Evolutionary conservation across 2,797 vertebrate species (phyloP).

Genomic region (Lacerta viridis): DNA sequence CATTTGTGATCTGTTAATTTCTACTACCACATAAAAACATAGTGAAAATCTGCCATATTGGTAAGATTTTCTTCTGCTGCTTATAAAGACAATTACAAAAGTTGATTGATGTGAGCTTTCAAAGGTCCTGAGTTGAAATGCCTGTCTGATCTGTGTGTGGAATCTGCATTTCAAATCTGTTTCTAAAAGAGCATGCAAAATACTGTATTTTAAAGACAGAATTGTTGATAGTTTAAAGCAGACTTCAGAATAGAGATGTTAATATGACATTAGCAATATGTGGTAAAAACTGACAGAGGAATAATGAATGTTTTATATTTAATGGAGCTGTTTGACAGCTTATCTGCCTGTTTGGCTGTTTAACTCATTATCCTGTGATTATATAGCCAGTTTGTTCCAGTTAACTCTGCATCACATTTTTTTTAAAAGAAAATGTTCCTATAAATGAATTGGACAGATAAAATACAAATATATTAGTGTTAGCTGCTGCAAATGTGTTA

Average conservation of each 20-base stretch:
- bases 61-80: slow-evolving; percentile 56
- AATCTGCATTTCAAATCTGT: slow-evolving; percentile 70
- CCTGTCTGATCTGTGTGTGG: slow-evolving; percentile 68
- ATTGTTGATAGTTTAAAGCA: slow-evolving; percentile 47
- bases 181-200: slow-evolving; percentile 64
- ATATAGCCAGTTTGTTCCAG: slow-evolving; percentile 31
- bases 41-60: slow-evolving; percentile 22
- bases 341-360: slow-evolving; percentile 51
- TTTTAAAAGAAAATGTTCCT: background rate
- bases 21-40: slow-evolving; percentile 19
- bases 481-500: slow-evolving; percentile 12
- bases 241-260: background rate
- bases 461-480: background rate
- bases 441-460: slow-evolving; percentile 35
- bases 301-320: slow-evolving; percentile 45
- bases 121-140: slow-evolving; percentile 74
- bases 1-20: fast-evolving
- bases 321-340: slow-evolving; percentile 57
- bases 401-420: slow-evolving; percentile 31
- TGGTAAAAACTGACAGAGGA: slow-evolving; percentile 31
- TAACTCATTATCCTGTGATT: slow-evolving; percentile 65
- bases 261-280: slow-evolving; percentile 36
- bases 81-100: slow-evolving; percentile 64
- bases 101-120: slow-evolving; percentile 74
- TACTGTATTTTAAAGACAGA: slow-evolving; percentile 48